A percentile compares a stretch with the other conserved stretches of the same genome.
Conservation (phyloP, 2,888 invertebrate genomes). For the Biston betularia region DNA sequence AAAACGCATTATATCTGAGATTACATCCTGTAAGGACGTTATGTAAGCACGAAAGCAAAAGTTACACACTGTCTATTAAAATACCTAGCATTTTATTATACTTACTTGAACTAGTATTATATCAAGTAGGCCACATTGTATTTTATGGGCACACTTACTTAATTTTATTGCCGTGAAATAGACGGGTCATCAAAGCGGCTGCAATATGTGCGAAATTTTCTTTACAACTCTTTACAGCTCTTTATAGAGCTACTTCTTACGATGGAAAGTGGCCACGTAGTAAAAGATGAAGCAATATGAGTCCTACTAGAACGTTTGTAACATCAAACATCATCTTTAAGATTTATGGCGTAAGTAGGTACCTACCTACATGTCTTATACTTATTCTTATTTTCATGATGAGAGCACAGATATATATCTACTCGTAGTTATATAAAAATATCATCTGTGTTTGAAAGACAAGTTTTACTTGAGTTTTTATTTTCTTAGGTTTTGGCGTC, state of each 20-base stretch:
- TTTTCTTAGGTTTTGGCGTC: no score
- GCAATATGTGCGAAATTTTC: slow-evolving; percentile 25
- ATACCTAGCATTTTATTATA: slow-evolving; percentile 4
- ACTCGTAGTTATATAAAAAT: no score
- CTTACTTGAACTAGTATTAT: background rate
- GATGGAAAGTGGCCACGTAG: slow-evolving; percentile 9
- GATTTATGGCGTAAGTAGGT: no score
- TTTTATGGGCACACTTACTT: slow-evolving; percentile 22
- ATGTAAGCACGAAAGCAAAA: background rate
- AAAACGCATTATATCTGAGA: background rate
- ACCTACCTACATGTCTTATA: no score
- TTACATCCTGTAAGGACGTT: background rate
- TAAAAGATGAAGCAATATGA: slow-evolving; percentile 11
- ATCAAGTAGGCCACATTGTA: slow-evolving; percentile 18
- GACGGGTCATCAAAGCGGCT: slow-evolving; percentile 4
- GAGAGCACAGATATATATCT: no score
- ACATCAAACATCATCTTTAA: background rate
- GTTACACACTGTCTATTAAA: background rate
- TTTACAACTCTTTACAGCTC: slow-evolving; percentile 16
- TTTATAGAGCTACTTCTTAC: background rate
- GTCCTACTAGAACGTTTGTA: background rate
- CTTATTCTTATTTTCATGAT: no score
- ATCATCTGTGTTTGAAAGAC: no score
- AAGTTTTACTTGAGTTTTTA: no score
- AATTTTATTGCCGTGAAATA: slow-evolving; percentile 30